Conservation (phyloP, 1,140 invertebrate species). For the Pygmarrhopalites habei region DNA sequence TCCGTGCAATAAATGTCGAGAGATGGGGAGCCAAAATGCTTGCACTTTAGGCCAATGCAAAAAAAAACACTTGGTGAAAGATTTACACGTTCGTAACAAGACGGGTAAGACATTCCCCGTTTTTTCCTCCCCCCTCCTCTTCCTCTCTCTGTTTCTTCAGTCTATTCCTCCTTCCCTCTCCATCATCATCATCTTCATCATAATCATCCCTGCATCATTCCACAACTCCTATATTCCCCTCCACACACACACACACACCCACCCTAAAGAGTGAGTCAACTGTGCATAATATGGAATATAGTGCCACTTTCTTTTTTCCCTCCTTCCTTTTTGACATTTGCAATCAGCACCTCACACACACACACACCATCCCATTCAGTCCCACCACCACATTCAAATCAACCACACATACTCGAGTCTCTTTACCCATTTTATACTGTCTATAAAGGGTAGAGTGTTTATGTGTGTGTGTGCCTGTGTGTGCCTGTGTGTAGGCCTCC, state of each 20-base stretch:
- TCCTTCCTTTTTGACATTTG: not conserved
- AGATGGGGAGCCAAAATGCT: slow-evolving; percentile 15
- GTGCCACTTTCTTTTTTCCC: not conserved
- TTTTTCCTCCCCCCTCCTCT: slow-evolving; percentile 14
- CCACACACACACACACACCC: no score
- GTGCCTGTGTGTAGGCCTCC: no score
- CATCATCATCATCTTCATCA: slow-evolving; percentile 1
- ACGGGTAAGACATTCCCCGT: slow-evolving; percentile 14
- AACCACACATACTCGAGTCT: no score
- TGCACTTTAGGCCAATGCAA: slow-evolving; percentile 24
- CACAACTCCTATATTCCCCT: no score
- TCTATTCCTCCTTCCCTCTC: not conserved
- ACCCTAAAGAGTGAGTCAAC: no score
- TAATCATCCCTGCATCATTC: not conserved
- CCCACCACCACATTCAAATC: no score
- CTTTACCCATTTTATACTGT: no score
- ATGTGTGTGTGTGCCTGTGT: no score
- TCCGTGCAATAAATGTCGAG: slow-evolving; percentile 27
- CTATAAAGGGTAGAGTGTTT: no score
- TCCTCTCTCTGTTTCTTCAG: not conserved
- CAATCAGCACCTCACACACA: no score
- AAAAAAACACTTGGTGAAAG: slow-evolving; percentile 15
- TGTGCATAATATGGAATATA: not conserved
- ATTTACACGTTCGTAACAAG: slow-evolving; percentile 24
- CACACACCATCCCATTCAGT: no score